These are phyloP conservation scores for Falco columbarius DNA, from an alignment of 2,797 vertebrate genomes.

Conservation along the genomic window DNA sequence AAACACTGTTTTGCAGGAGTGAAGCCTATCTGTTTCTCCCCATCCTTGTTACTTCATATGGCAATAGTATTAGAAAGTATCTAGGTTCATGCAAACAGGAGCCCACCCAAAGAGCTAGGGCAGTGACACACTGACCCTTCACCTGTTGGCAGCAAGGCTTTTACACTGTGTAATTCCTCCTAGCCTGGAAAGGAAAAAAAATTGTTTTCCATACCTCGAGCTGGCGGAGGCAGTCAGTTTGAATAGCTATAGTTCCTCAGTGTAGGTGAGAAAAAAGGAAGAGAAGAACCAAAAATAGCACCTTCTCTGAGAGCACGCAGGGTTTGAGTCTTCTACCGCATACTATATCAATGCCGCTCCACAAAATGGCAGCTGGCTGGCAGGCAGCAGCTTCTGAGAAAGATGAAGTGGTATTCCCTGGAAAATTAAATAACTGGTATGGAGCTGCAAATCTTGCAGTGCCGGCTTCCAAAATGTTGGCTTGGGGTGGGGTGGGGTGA, in stretches of 20 bases:
- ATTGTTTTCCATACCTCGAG: neutral
- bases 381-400: conserved; percentile 16
- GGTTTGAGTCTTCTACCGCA: neutral
- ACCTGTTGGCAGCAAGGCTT: neutral
- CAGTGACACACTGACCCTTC: neutral
- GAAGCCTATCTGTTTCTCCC: neutral
- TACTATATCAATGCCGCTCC: neutral
- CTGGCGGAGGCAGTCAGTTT: neutral
- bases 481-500: accelerated
- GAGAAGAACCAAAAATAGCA: conserved; percentile 30
- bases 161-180: neutral
- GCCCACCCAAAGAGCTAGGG: accelerated
- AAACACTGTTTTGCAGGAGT: neutral
- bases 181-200: neutral
- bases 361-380: conserved; percentile 52
- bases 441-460: neutral
- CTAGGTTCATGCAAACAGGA: neutral
- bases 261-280: neutral
- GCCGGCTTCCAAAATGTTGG: neutral
- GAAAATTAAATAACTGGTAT: conserved; percentile 36
- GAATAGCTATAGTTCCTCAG: conserved; percentile 3
- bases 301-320: neutral
- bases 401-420: neutral
- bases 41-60: neutral
- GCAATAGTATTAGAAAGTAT: too few species aligned